A percentile compares a stretch with the other conserved stretches of the same genome.
These are phyloP conservation scores for Cheilosia variabilis DNA, from an alignment of 2,888 invertebrate genomes.

Conservation along the genomic window DNA sequence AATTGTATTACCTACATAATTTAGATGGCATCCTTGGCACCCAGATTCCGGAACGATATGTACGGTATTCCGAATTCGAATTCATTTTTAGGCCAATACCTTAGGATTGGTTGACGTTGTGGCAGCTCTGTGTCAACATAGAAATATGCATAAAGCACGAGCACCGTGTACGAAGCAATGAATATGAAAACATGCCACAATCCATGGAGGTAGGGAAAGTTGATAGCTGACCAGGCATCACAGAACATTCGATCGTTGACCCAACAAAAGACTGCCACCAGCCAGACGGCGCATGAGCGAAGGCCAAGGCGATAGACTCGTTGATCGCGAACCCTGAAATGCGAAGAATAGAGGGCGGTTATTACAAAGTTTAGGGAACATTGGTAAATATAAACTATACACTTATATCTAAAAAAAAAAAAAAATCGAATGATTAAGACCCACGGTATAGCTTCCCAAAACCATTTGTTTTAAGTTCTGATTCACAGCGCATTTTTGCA, in stretches of 20 bases:
- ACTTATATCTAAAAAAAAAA: no score
- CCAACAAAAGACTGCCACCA: slow-evolving; percentile 91
- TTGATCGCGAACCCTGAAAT: slow-evolving; percentile 82
- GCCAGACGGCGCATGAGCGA: slow-evolving; percentile 88
- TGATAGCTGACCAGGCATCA: slow-evolving; percentile 90
- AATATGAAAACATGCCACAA: slow-evolving; percentile 93
- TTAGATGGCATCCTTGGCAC: slow-evolving; percentile 81
- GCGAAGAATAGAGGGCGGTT: not conserved
- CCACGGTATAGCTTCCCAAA: no score
- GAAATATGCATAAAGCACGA: slow-evolving; percentile 92
- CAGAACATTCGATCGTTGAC: slow-evolving; percentile 91
- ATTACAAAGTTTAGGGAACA: no score
- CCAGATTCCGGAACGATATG: slow-evolving; percentile 87
- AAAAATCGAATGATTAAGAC: no score
- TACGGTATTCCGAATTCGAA: slow-evolving; percentile 92
- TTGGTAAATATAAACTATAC: no score
- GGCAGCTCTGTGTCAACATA: slow-evolving; percentile 89
- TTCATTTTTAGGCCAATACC: slow-evolving; percentile 91
- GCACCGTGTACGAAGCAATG: slow-evolving; percentile 90
- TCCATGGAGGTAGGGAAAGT: slow-evolving; percentile 93
- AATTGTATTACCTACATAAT: not conserved
- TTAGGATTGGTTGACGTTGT: slow-evolving; percentile 88
- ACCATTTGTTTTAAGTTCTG: no score
- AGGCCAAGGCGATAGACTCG: slow-evolving; percentile 89
- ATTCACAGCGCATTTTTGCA: no score